Base-by-base conservation (phyloP, 2,113 vertebrate species). In the Neofelis nebulosa region DNA sequence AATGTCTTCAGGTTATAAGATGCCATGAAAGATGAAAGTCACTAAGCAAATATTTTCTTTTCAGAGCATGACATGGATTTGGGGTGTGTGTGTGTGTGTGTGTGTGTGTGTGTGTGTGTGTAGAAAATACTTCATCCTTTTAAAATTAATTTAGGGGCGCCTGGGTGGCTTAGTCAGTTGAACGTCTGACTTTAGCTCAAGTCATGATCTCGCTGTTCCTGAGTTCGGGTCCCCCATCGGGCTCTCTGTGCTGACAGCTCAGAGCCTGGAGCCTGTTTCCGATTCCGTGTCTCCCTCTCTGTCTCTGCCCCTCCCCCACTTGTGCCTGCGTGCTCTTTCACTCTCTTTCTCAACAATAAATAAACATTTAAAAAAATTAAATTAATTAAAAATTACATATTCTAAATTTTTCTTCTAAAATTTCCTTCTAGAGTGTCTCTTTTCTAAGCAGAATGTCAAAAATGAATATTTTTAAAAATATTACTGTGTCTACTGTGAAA, bases 51-150 rank as follows among this genome's bases (percentile, higher is more conserved):
- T 50, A 41, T 93, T 95, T 69, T 69, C 31, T n/a, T 57, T 79
- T 68, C 91, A 68, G 57, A 86, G 66, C 31, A 57, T 76, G 81
- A 57, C 57, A 81, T 61, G 41, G 63, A 85, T 92, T 92, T 88
- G 7, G 21, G 7, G 55, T 57, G 50, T 11, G 50, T 50, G 13
- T 12, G 63, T 21, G 50, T 48, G 50, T 82, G n/a, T 84, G 50
- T 87, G n/a, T 91, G 12, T 16, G 45, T 81, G n/a, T 71, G 31
- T 14, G n/a, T 23, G 18, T 13, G 61, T 12, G 41, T 21, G 13
- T 93, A 71, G 61, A 90, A 94, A 87, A 69, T 92, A 89, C 27
- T 80, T 94, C 2, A 61, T 27, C 12, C 61, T 92, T 95, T 63
- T 36, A 83, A 92, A 78, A 94, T 80, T 86, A 81, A 79, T 80